These are phyloP conservation scores for Pteruthius melanotis DNA, from an alignment of 2,113 vertebrate species.

Conservation along the genomic window DNA sequence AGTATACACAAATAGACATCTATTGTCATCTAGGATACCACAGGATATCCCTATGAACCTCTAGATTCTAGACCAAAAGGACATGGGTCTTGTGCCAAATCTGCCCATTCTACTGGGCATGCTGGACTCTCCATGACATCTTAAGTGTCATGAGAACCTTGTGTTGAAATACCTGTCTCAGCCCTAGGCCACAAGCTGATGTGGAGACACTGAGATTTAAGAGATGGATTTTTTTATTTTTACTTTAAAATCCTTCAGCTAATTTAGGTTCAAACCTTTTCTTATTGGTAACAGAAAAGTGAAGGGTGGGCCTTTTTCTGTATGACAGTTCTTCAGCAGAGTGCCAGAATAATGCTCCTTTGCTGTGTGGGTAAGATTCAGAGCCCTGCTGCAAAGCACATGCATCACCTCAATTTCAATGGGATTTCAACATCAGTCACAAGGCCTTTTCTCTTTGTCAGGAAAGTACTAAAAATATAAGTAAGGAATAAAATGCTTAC, in stretches of 20 bases:
- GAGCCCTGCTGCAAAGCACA: not conserved
- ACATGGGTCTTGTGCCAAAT: not conserved
- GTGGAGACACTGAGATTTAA: not conserved
- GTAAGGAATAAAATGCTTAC: not conserved
- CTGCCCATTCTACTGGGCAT: not conserved
- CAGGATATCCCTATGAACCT: not conserved
- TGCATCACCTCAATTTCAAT: not conserved
- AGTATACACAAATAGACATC: not conserved
- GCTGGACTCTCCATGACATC: not conserved
- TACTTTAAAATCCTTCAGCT: not conserved
- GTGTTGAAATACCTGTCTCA: not conserved
- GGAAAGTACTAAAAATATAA: not conserved
- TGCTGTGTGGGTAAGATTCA: not conserved
- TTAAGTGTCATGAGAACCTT: not conserved
- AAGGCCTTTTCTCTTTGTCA: not conserved
- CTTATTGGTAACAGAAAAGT: not conserved
- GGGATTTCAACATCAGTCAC: not conserved
- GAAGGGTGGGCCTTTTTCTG: not conserved
- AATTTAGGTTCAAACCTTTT: not conserved
- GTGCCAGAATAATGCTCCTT: not conserved
- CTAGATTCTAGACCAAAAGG: not conserved
- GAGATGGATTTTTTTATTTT: not conserved
- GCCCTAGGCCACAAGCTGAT: not conserved
- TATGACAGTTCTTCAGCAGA: not conserved
- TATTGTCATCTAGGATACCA: not conserved